Evolutionary conservation across 2,888 invertebrate species (phyloP).

Genomic region (Coelopa pilipes): DNA sequence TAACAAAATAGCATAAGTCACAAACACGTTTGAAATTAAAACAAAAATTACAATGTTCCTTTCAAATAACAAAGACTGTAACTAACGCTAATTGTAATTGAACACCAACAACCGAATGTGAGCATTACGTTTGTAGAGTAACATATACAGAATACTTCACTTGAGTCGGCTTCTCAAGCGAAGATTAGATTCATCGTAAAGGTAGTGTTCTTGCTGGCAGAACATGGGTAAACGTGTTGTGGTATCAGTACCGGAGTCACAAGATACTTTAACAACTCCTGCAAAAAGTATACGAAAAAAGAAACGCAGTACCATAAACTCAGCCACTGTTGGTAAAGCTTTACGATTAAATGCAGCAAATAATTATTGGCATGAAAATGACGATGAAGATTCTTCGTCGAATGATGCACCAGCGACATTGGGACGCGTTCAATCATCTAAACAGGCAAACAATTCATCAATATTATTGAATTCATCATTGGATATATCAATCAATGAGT

Average conservation of each 20-base stretch:
- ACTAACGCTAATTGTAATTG: constrained; percentile 8
- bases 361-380: constrained; percentile 58
- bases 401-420: constrained; percentile 48
- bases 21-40: neutral
- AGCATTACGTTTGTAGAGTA: neutral
- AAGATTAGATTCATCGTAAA: neutral
- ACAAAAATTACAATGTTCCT: constrained; percentile 23
- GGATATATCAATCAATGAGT: constrained; percentile 54
- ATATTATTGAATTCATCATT: constrained; percentile 50
- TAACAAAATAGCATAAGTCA: constrained; percentile 12
- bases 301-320: constrained; percentile 49
- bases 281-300: constrained; percentile 58
- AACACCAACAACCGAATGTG: neutral
- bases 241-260: constrained; percentile 41
- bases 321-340: constrained; percentile 40
- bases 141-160: neutral
- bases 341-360: constrained; percentile 47
- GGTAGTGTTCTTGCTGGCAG: too few relatives aligned
- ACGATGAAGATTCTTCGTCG: constrained; percentile 61
- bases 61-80: constrained; percentile 25
- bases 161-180: neutral
- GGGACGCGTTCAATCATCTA: constrained; percentile 47
- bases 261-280: constrained; percentile 45
- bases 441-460: constrained; percentile 51
- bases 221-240: constrained; percentile 62